Evolutionary conservation across 2,797 vertebrate species (phyloP), one percentile per base, ranked within the genome.

Genomic region (Psittacula derbiana): DNA sequence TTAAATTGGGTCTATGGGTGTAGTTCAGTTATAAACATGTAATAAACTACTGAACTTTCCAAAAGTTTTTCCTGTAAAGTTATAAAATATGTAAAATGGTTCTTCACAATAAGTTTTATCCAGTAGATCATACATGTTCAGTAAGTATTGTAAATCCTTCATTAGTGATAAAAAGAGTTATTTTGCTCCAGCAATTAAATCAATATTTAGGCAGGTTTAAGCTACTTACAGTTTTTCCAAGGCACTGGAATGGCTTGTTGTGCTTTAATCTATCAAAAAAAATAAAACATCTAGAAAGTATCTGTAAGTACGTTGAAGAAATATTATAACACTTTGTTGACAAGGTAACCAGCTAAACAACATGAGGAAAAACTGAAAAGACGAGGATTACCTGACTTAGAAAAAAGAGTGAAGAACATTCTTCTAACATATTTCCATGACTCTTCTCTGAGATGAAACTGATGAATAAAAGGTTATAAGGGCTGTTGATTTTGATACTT

Each of bases 301-400:
- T 79, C 93, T 82, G 88, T 11, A 53, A 79, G 12, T 69, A 55
- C 21, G 57, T 60, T 36, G 9, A 70, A 80, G 61, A 79, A 86
- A 93, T 92, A 88, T 60, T 86, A 74, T 86, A 61, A 84, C 62
- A 69, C 7, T 74, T 92, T 76, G 6, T 86, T 95, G 90, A 81
- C 67, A 57, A 38, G 46, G 19, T 60, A 90, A 62, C 43, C 18
- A 40, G 76, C 44, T 87, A 72, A 57, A 41, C 47, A 84, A 52
- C 8, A 6, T 4, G 9, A 70, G 40, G 40, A 46, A 65, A 86
- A 90, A n/a, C 8, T 85, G 47, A 52, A 84, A 70, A 62, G 28
- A 18, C 3, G 20, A 10, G 28, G 27, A 53, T 81, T 71, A 23
- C 30, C 38, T 93, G 36, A 46, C 41, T 79, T 86, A n/a, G 13